Base-by-base conservation (phyloP, 2,888 invertebrate genomes). In the Mythimna pallens region DNA sequence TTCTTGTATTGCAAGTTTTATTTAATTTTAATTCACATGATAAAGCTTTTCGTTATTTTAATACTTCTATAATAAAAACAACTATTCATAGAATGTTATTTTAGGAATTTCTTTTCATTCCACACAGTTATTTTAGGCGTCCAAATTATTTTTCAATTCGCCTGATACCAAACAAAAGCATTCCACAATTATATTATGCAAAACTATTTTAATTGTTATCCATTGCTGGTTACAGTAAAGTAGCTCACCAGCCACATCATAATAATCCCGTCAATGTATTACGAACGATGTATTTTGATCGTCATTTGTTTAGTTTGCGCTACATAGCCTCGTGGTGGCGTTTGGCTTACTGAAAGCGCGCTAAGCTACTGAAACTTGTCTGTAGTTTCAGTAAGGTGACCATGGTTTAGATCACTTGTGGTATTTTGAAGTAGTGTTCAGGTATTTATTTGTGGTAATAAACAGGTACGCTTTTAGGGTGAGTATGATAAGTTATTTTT, bases 331-430 rank as follows among this genome's bases (percentile, higher is more conserved):
- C 80, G 88, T 73, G 89, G 89, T 89, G 85, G 92, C 91, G 87
- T 92, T 91, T 88, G 85, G 87, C 89, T 87, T 73, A 95, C 94
- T 95, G 94, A 95, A 94, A 92, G 89, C 88, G 88, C 78, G 81
- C 87, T 85, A 88, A 86, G 84, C 83, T 84, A 88, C 92, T 91
- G 93, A 90, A 92, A 86, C 73, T 66, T 86, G 85, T 87, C 86
- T 88, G 82, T 88, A 87, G 82, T 83, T 86, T 78, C 62, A 61
- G 80, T 89, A 86, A 72, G 85, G 90, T 91, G 87, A 82, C 90
- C 78, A 91, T 84, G 63, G 54, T 65, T 74, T 22, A 25, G 43
- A 58, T 76, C 52, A 58, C 52, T 72, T 55, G 25, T 67, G 43
- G 70, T 54, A 10, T 68, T 65, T 58, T 34, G 17, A 58, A 43